Evolutionary conservation across 2,113 vertebrate genomes (phyloP), one percentile per base, ranked within the genome.

Genomic region (Pomatorhinus ruficollis): DNA sequence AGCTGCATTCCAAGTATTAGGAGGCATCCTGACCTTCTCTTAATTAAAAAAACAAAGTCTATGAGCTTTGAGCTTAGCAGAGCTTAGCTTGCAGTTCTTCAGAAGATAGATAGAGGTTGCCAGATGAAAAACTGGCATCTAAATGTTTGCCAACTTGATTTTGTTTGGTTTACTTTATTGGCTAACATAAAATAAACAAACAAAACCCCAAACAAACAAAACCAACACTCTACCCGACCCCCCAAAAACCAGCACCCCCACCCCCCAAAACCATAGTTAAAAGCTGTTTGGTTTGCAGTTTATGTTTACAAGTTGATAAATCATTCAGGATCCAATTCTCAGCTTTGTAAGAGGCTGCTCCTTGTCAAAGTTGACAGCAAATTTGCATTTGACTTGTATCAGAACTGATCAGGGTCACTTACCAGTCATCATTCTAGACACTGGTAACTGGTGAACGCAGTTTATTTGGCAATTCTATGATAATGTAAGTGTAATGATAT

Each of bases 11-110:
- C 90, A 95, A 88, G 69, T 89, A 75, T 59, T 64, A 91, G 90
- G 70, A 96, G 90, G 80, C 83, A 87, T 89, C 61, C 71, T 95
- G 83, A 91, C 64, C 92, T 90, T 71, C 21, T 18, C 78, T 94
- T 95, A 96, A 90, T 97, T 95, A 96, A 96, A 95, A 90, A 95
- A 93, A 33, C 72, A 83, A 74, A 83, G 68, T 68, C 54, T 84
- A 10, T 71, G 59, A 89, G 74, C 71, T 83, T 86, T 84, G 66
- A 79, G 95, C 84, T 96, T 91, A 93, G 75, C n/a, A 91, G 53
- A 95, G 90, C 93, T 96, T 97, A 95, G 94, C 65, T 89, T 94
- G 92, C 92, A 80, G 35, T 84, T 87, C 81, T 96, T 91, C 69
- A 74, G 77, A 93, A 94, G 33, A 59, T 12, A 74, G 65, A 87